phyloP scores from a whole-genome alignment of 2,797 vertebrate genomes.

The Sciurus vulgaris region DNA sequence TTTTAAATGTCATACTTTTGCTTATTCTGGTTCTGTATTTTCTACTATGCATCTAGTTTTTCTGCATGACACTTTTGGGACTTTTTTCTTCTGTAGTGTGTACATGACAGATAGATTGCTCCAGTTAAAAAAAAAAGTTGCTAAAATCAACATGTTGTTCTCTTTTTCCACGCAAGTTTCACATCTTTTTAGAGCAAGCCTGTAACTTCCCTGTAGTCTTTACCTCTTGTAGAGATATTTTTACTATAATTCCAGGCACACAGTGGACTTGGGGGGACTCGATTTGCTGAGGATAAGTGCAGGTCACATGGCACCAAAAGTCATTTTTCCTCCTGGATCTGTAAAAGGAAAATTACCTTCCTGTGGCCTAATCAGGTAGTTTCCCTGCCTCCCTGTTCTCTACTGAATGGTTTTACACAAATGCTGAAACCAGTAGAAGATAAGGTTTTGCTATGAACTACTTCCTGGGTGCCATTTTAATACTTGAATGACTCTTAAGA shows the following conservation, averaged over 20 bases:
- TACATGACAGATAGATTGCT: slow-evolving; percentile 35
- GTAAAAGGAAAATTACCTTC: neutral
- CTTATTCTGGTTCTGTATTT: slow-evolving; percentile 39
- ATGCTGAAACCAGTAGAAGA: neutral
- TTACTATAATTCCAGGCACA: neutral
- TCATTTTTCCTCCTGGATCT: neutral
- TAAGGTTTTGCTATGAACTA: neutral
- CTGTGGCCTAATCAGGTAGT: no score
- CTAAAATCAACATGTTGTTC: slow-evolving; percentile 41
- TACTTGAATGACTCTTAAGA: slow-evolving; percentile 4
- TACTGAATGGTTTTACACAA: neutral
- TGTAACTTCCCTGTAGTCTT: neutral
- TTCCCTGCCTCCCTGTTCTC: neutral
- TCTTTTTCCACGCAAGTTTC: slow-evolving; percentile 35
- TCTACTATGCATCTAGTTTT: slow-evolving; percentile 58
- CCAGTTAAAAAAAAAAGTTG: neutral
- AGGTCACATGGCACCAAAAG: neutral
- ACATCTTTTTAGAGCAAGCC: neutral
- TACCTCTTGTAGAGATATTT: neutral
- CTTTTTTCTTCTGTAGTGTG: neutral
- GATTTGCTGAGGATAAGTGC: neutral
- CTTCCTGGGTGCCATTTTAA: slow-evolving; percentile 40
- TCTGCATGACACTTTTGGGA: neutral
- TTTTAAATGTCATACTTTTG: slow-evolving; percentile 57
- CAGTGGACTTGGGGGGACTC: neutral